Conservation (phyloP, 2,888 invertebrate species). For the Hirtodrosophila confusa region DNA sequence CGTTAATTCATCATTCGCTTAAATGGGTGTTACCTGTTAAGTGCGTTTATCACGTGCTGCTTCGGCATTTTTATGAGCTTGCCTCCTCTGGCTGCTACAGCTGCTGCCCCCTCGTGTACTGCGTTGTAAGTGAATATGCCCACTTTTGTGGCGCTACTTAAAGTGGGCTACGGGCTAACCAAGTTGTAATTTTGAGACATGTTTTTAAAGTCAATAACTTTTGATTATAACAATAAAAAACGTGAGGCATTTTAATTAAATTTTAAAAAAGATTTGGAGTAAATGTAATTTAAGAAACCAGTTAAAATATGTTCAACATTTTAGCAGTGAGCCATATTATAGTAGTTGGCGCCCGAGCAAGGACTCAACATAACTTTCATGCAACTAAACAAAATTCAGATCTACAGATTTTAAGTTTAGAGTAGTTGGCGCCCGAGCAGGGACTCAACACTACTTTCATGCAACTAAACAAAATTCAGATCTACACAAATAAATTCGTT, state of each 20-base stretch:
- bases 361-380: neutral
- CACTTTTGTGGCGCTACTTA: constrained; percentile 51
- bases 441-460: neutral
- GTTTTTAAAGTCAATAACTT: constrained; percentile 50
- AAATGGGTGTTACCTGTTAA: constrained; percentile 82
- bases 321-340: no score
- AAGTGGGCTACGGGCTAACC: neutral
- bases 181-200: neutral
- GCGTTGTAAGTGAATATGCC: constrained; percentile 8
- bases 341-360: no score
- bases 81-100: constrained; percentile 8
- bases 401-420: no score
- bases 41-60: constrained; percentile 81
- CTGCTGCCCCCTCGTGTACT: neutral
- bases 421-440: no score
- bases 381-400: neutral
- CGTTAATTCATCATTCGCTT: constrained; percentile 70
- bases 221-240: constrained; percentile 66
- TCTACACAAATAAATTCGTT: constrained; percentile 1
- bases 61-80: constrained; percentile 53
- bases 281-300: constrained; percentile 15
- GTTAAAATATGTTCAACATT: no score
- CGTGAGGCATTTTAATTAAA: constrained; percentile 53
- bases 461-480: neutral
- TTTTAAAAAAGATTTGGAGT: constrained; percentile 1